These are phyloP conservation scores for Mesoligia furuncula DNA, from an alignment of 2,888 invertebrate genomes.

Conservation along the genomic window DNA sequence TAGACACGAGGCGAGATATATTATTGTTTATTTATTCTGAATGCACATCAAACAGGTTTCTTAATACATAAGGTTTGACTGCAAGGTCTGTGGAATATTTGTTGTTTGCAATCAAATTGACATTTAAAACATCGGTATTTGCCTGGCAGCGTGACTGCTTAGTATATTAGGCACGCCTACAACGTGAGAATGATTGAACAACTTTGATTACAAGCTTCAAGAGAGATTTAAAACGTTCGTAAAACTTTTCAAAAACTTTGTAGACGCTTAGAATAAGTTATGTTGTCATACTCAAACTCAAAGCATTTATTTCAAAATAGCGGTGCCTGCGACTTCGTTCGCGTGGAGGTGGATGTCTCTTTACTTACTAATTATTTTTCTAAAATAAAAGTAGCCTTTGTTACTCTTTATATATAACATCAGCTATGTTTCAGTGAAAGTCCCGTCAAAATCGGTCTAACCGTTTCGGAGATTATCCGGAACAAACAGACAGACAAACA, in stretches of 20 bases:
- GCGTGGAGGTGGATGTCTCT: neutral
- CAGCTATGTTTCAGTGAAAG: neutral
- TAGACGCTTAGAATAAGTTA: conserved; percentile 2
- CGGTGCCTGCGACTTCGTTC: neutral
- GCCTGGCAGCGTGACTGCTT: conserved; percentile 21
- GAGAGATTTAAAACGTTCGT: conserved; percentile 22
- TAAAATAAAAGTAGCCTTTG: neutral
- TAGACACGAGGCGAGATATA: neutral
- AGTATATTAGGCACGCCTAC: neutral
- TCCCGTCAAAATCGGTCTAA: neutral
- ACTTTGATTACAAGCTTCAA: conserved; percentile 18
- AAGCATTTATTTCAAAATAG: neutral
- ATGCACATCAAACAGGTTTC: conserved; percentile 58
- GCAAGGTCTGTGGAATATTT: conserved; percentile 59
- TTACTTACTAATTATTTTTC: neutral
- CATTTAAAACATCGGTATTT: conserved; percentile 61
- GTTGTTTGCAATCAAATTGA: conserved; percentile 58
- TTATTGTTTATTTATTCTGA: conserved; percentile 31
- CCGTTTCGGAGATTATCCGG: neutral
- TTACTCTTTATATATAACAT: neutral
- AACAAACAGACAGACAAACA: neutral
- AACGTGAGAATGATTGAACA: conserved; percentile 27
- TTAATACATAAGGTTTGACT: conserved; percentile 31
- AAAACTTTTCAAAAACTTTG: conserved; percentile 31
- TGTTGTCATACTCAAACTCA: neutral